Evolutionary conservation across 1,140 invertebrate species (phyloP).

Genomic region (Cepaea nemoralis): DNA sequence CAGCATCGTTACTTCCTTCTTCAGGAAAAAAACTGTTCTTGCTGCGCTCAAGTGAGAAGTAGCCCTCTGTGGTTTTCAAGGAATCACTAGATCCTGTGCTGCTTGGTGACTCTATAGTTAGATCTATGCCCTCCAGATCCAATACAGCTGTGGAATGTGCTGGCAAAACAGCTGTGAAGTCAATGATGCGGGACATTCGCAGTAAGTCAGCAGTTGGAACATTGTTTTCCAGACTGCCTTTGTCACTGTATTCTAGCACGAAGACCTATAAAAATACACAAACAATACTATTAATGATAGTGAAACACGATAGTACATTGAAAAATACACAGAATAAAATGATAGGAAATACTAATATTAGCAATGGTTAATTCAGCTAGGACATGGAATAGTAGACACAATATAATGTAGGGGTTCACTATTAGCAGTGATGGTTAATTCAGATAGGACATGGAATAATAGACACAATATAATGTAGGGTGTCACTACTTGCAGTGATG

Average conservation of each 20-base stretch:
- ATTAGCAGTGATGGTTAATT: no score
- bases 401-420: no score
- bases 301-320: no score
- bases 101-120: background rate
- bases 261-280: slow-evolving; percentile 20
- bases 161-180: slow-evolving; percentile 2
- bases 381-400: no score
- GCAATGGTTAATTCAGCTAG: no score
- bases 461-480: no score
- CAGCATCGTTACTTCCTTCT: background rate
- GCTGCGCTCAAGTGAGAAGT: background rate
- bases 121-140: slow-evolving; percentile 19
- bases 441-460: no score
- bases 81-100: slow-evolving; percentile 2
- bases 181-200: slow-evolving; percentile 29
- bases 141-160: background rate
- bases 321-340: no score
- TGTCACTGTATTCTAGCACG: slow-evolving; percentile 26
- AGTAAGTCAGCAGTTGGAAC: slow-evolving; percentile 33
- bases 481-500: no score
- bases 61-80: slow-evolving; percentile 7
- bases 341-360: no score
- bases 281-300: no score
- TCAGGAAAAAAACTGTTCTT: background rate
- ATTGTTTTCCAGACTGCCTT: background rate